These are phyloP conservation scores for Polymixis flavicincta DNA, from an alignment of 2,888 invertebrate genomes.

Conservation along the genomic window DNA sequence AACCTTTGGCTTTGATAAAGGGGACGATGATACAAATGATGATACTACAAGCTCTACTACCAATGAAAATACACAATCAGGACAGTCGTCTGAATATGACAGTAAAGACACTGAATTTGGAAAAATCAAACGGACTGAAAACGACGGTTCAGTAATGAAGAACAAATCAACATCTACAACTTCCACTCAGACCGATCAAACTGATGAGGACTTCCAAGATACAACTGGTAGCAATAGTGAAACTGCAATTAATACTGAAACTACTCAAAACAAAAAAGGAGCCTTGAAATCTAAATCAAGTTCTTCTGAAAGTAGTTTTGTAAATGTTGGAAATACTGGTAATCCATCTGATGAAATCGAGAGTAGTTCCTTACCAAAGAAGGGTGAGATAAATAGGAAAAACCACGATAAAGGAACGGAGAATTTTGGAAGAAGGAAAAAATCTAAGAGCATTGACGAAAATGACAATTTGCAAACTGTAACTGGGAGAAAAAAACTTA, in stretches of 20 bases:
- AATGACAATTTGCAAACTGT: neutral
- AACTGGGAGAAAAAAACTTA: neutral
- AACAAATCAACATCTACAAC: neutral
- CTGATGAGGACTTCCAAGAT: neutral
- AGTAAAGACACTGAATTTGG: no score
- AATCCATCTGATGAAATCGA: neutral
- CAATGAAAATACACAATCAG: neutral
- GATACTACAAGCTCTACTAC: neutral
- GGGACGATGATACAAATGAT: neutral
- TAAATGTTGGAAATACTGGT: neutral
- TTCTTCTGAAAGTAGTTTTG: no score
- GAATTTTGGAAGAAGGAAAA: neutral
- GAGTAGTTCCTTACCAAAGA: neutral
- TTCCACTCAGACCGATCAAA: neutral
- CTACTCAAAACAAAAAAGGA: neutral
- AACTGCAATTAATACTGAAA: neutral
- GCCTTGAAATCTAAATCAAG: neutral
- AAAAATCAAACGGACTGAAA: neutral
- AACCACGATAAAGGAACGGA: no score
- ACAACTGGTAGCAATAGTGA: neutral
- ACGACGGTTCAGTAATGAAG: no score
- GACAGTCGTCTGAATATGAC: neutral
- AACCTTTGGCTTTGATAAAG: neutral
- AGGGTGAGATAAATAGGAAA: neutral
- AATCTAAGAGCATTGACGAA: neutral